phyloP scores from a whole-genome alignment of 2,113 vertebrate genomes.

The Salvelinus sp. region DNA sequence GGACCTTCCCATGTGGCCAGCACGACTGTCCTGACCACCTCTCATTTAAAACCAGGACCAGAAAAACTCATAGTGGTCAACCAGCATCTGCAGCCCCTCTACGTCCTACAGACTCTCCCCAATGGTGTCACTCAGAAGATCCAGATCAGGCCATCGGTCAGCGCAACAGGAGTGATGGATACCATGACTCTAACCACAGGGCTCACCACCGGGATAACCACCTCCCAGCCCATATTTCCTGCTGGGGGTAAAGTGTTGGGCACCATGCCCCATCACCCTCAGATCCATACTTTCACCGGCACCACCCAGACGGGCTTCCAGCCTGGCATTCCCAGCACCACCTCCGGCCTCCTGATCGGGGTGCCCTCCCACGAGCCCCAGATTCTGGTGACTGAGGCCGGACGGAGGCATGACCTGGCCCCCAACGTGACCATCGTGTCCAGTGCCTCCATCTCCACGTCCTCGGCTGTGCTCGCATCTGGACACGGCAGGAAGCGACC shows the following conservation, averaged over 20 bases:
- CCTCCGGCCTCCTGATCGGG: constrained; percentile 90
- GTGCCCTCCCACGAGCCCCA: constrained; percentile 85
- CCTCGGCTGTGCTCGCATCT: constrained; percentile 70
- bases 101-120: constrained; percentile 92
- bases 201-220: constrained; percentile 79
- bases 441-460: constrained; percentile 65
- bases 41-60: constrained; percentile 86
- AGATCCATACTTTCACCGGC: constrained; percentile 89
- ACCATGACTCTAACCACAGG: constrained; percentile 65
- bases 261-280: constrained; percentile 88
- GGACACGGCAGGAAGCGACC: constrained; percentile 88
- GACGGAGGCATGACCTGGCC: constrained; percentile 80
- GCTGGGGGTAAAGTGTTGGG: constrained; percentile 85
- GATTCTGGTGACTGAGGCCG: constrained; percentile 87
- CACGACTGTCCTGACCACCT: constrained; percentile 80
- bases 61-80: constrained; percentile 96
- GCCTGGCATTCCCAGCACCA: constrained; percentile 83
- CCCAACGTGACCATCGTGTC: constrained; percentile 73
- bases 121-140: constrained; percentile 95
- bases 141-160: constrained; percentile 80
- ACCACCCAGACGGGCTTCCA: constrained; percentile 83
- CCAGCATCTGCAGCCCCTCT: constrained; percentile 94
- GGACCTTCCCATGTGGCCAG: constrained; percentile 83
- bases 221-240: constrained; percentile 84
- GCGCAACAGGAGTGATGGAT: constrained; percentile 23